phyloP scores from a whole-genome alignment of 1,140 invertebrate genomes.

The Solenopsis invicta region DNA sequence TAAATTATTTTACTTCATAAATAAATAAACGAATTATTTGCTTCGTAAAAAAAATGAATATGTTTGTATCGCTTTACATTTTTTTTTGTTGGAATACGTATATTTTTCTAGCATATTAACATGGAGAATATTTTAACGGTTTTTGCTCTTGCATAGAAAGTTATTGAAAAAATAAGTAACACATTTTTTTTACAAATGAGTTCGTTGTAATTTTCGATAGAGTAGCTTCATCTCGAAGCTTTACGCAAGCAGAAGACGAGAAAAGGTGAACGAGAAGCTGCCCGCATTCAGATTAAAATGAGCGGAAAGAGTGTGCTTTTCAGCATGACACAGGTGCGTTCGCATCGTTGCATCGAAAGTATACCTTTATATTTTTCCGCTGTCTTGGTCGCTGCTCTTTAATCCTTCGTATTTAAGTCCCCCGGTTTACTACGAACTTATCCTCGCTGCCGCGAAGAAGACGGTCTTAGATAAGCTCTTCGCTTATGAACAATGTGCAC shows the following conservation, averaged over 20 bases:
- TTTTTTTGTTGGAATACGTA: neutral
- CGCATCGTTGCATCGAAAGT: slow-evolving; percentile 19
- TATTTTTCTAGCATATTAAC: neutral
- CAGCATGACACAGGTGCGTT: slow-evolving; percentile 45
- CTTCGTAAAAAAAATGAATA: too few relatives aligned
- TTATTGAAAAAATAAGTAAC: slow-evolving; percentile 17
- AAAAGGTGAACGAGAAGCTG: slow-evolving; percentile 27
- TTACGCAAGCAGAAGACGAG: slow-evolving; percentile 1
- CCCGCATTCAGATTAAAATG: slow-evolving; percentile 51
- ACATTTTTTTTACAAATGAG: slow-evolving; percentile 3
- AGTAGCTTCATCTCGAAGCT: slow-evolving; percentile 18
- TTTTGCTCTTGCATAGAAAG: neutral
- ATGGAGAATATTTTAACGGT: neutral
- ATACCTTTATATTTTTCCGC: slow-evolving; percentile 34
- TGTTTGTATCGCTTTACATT: neutral
- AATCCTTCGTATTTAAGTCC: slow-evolving; percentile 39
- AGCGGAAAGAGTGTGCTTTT: slow-evolving; percentile 50
- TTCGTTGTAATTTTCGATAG: slow-evolving; percentile 17
- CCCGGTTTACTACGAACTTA: neutral
- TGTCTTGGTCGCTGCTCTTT: slow-evolving; percentile 40
- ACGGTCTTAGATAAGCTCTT: neutral
- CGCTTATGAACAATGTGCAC: neutral
- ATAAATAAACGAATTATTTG: too few relatives aligned
- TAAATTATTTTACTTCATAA: too few relatives aligned
- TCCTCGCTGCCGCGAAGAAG: neutral